A percentile compares a stretch with the other conserved stretches of the same genome.
These are phyloP conservation scores for Rousettus madagascariensis DNA, from an alignment of 2,797 vertebrate genomes.

Conservation along the genomic window DNA sequence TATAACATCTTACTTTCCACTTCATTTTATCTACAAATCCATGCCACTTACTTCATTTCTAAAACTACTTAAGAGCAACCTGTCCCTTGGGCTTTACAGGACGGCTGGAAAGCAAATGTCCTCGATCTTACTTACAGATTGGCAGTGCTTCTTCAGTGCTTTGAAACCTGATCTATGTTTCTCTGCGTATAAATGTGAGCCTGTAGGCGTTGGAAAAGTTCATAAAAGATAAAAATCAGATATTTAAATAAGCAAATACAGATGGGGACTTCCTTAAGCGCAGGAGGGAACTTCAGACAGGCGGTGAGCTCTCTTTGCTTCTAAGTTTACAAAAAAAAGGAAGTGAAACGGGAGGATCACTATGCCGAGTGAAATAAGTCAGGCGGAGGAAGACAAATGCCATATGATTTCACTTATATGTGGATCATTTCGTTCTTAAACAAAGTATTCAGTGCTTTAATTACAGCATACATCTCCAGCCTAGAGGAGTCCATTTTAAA, in stretches of 20 bases:
- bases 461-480: neutral
- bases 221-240: neutral
- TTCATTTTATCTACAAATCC: constrained; percentile 53
- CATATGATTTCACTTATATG: too few relatives aligned
- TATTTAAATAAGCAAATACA: neutral
- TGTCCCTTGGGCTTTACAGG: constrained; percentile 19
- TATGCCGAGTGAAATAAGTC: too few relatives aligned
- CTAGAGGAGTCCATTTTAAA: neutral
- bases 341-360: neutral
- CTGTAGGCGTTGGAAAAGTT: neutral
- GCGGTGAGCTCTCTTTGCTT: neutral
- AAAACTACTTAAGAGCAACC: constrained; percentile 61
- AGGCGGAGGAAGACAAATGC: too few relatives aligned
- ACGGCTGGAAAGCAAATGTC: constrained; percentile 41
- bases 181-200: neutral
- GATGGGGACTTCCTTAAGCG: neutral
- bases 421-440: neutral
- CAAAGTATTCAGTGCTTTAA: neutral
- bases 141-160: neutral
- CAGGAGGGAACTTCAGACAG: neutral
- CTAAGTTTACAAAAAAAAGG: neutral
- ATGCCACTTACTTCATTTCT: constrained; percentile 63
- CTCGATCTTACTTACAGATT: constrained; percentile 64
- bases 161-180: constrained; percentile 5
- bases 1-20: constrained; percentile 22